Evolutionary conservation across 1,140 invertebrate genomes (phyloP).

Genomic region (Cepaea nemoralis): DNA sequence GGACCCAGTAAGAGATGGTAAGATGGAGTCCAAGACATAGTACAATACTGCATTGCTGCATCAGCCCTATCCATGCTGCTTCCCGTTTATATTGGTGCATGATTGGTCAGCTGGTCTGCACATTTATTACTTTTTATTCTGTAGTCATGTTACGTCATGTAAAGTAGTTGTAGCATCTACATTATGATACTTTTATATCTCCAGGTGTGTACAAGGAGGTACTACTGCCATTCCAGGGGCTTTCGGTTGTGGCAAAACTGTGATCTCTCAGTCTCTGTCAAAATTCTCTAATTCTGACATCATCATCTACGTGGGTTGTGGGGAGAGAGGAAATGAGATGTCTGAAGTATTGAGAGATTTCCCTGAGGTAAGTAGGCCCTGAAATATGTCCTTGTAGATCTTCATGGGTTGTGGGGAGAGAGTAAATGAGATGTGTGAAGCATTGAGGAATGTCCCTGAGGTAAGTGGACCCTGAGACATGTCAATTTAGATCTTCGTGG

Average conservation of each 20-base stretch:
- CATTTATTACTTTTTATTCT: too few relatives aligned
- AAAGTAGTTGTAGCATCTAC: too few relatives aligned
- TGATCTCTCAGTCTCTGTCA: constrained; percentile 98
- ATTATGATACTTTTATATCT: constrained; percentile 24
- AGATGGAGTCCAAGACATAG: too few relatives aligned
- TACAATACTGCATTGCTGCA: too few relatives aligned
- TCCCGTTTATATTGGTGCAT: too few relatives aligned
- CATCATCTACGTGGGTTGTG: constrained; percentile 99
- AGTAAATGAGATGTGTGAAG: constrained; percentile 94
- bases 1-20: too few relatives aligned
- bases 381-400: constrained; percentile 75
- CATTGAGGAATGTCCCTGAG: constrained; percentile 98
- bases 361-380: constrained; percentile 83
- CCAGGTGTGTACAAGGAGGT: constrained; percentile 95
- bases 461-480: constrained; percentile 60
- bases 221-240: constrained; percentile 99
- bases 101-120: too few relatives aligned
- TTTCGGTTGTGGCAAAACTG: constrained; percentile 99
- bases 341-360: constrained; percentile 98
- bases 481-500: constrained; percentile 93
- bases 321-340: constrained; percentile 91
- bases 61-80: too few relatives aligned
- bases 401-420: constrained; percentile 97
- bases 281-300: constrained; percentile 99
- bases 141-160: too few relatives aligned